A percentile compares a stretch with the other conserved stretches of the same genome.
Evolutionary conservation across 2,113 vertebrate species (phyloP).

Genomic region (Saiga tatarica): DNA sequence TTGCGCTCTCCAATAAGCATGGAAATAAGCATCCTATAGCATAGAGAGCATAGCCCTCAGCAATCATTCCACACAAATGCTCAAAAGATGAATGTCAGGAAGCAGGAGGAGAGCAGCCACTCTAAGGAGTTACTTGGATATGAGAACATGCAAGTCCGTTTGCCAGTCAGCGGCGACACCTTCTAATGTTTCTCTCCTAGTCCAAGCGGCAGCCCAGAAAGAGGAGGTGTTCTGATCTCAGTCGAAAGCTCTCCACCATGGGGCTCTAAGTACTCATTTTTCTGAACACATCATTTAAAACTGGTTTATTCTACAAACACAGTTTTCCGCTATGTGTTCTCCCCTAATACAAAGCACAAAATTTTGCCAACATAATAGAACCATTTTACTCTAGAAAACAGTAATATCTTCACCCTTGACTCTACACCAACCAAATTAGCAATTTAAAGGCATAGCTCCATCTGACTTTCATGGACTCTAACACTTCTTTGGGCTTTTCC

Average conservation of each 20-base stretch:
- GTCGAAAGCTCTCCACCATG: background rate
- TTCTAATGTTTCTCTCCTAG: background rate
- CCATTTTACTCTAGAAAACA: background rate
- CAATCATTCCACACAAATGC: background rate
- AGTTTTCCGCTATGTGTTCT: background rate
- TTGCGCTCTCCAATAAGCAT: background rate
- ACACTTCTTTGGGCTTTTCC: background rate
- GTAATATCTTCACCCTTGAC: background rate
- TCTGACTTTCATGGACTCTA: background rate
- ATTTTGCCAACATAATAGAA: background rate
- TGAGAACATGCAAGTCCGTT: background rate
- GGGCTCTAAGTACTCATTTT: background rate
- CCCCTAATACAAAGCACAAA: background rate
- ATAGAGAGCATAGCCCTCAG: background rate
- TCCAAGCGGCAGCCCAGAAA: background rate
- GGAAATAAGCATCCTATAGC: background rate
- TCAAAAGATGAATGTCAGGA: background rate
- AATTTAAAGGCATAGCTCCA: background rate
- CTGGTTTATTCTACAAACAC: background rate
- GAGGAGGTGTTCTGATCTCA: rapidly evolving
- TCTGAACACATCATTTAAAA: background rate
- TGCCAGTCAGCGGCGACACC: background rate
- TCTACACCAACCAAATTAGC: background rate
- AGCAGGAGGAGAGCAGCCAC: background rate
- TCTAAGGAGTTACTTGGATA: background rate